These are phyloP conservation scores for Oscheius sp. DNA, from an alignment of 2,888 invertebrate genomes.

Conservation along the genomic window DNA sequence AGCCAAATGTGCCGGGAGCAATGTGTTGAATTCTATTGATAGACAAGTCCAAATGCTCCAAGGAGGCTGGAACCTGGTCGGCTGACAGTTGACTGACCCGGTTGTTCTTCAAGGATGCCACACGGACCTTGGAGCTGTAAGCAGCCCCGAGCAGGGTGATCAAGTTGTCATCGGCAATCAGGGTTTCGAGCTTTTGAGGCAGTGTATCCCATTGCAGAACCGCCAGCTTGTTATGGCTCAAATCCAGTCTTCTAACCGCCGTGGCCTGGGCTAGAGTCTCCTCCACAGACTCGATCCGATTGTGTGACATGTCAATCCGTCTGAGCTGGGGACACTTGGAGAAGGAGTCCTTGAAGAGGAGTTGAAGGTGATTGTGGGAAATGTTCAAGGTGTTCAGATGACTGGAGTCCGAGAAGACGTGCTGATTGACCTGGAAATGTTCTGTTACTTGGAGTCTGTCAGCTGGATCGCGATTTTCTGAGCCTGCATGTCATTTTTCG, in stretches of 20 bases:
- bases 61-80: slow-evolving; percentile 53
- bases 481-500: too few species aligned
- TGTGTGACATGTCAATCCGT: slow-evolving; percentile 60
- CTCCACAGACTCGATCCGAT: slow-evolving; percentile 57
- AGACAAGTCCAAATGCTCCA: slow-evolving; percentile 53
- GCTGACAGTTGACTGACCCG: slow-evolving; percentile 52
- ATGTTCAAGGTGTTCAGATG: slow-evolving; percentile 60
- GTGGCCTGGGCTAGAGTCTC: slow-evolving; percentile 47
- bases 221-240: slow-evolving; percentile 50
- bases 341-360: slow-evolving; percentile 64
- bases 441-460: background rate
- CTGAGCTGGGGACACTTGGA: slow-evolving; percentile 62
- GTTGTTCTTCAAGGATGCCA: slow-evolving; percentile 54
- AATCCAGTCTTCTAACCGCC: slow-evolving; percentile 44
- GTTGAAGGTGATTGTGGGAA: slow-evolving; percentile 58
- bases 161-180: slow-evolving; percentile 53
- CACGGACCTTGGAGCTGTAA: slow-evolving; percentile 35
- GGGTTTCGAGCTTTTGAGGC: slow-evolving; percentile 50
- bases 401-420: slow-evolving; percentile 64
- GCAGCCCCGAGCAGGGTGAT: slow-evolving; percentile 53
- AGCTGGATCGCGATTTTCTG: background rate
- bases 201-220: slow-evolving; percentile 52
- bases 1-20: slow-evolving; percentile 39
- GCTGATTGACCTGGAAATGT: slow-evolving; percentile 56
- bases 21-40: slow-evolving; percentile 41